phyloP scores from a whole-genome alignment of 2,888 invertebrate species.

The Eupsilia transversa region DNA sequence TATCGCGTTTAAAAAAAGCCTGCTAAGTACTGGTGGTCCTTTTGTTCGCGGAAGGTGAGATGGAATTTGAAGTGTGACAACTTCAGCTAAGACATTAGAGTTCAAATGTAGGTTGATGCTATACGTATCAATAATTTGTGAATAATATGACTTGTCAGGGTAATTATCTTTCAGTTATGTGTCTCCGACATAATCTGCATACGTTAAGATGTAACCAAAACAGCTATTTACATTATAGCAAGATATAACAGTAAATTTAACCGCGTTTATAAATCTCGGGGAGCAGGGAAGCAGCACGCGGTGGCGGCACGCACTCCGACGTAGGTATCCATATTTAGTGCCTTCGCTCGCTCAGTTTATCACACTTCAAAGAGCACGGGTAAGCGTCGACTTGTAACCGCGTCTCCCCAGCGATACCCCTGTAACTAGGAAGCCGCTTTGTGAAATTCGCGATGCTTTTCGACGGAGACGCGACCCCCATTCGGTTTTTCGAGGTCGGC shows the following conservation, averaged over 20 bases:
- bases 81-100: not conserved
- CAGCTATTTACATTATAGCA: constrained; percentile 63
- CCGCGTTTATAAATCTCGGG: constrained; percentile 77
- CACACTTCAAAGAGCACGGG: constrained; percentile 88
- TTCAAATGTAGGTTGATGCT: not conserved
- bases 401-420: constrained; percentile 81
- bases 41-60: not conserved
- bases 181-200: constrained; percentile 26
- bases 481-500: constrained; percentile 88
- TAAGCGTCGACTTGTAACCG: constrained; percentile 83
- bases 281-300: constrained; percentile 74
- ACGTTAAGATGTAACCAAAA: constrained; percentile 44
- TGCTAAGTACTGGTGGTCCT: not conserved
- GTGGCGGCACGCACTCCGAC: constrained; percentile 77
- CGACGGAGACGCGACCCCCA: constrained; percentile 83
- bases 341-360: constrained; percentile 83
- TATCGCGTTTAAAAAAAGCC: not conserved
- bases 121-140: not conserved
- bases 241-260: constrained; percentile 73
- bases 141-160: not conserved
- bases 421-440: constrained; percentile 87
- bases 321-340: constrained; percentile 83
- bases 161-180: not conserved
- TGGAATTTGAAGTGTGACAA: not conserved
- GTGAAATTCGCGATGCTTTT: constrained; percentile 88